These are phyloP conservation scores for Marmota flaviventris DNA, from an alignment of 2,113 vertebrate genomes.

Conservation along the genomic window DNA sequence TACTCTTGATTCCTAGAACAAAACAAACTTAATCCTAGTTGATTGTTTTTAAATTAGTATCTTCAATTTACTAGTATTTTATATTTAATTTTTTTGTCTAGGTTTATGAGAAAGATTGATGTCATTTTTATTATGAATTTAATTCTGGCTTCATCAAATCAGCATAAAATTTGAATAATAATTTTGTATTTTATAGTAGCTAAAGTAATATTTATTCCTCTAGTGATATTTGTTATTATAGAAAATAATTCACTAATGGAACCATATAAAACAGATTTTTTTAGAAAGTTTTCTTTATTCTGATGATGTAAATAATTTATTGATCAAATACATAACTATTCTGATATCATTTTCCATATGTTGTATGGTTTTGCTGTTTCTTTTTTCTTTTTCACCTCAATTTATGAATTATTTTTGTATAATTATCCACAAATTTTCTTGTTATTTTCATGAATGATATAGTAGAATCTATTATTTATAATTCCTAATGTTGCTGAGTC, in stretches of 20 bases:
- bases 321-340: neutral
- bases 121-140: neutral
- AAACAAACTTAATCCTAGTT: neutral
- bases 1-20: neutral
- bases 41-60: neutral
- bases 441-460: neutral
- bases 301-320: neutral
- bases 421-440: neutral
- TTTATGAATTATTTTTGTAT: neutral
- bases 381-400: neutral
- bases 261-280: neutral
- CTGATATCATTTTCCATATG: neutral
- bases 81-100: neutral
- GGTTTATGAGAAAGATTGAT: neutral
- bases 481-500: neutral
- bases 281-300: neutral
- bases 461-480: neutral
- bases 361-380: neutral
- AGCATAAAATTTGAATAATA: neutral
- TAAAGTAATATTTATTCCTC: neutral
- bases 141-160: neutral
- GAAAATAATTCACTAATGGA: neutral
- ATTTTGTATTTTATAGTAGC: neutral
- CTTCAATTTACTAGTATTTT: neutral
- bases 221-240: neutral